Evolutionary conservation across 92 coral and sea anemone species (phyloP).

Genomic region (Montipora capitata): DNA sequence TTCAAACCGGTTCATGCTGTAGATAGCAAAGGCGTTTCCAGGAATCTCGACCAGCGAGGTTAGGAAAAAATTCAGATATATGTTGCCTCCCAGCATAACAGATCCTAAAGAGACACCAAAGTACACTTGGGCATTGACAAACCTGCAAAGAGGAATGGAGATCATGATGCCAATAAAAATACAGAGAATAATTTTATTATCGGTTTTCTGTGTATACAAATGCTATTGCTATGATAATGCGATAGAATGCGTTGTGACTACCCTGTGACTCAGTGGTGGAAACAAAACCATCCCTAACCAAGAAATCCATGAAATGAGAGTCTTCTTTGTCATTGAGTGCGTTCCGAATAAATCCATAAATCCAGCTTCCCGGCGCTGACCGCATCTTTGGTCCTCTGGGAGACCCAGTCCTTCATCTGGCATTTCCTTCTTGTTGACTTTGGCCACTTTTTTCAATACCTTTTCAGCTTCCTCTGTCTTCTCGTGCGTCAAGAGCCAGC

Average conservation of each 20-base stretch:
- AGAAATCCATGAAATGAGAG: conserved; percentile 92
- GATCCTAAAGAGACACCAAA: conserved; percentile 97
- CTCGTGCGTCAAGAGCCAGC: conserved; percentile 91
- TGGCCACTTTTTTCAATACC: conserved; percentile 81
- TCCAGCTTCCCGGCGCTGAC: conserved; percentile 59
- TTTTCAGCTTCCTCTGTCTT: conserved; percentile 75
- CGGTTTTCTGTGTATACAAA: too few relatives aligned
- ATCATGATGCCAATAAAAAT: too few relatives aligned
- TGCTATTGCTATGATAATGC: too few relatives aligned
- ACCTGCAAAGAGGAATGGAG: conserved; percentile 66
- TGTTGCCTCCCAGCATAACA: conserved; percentile 94
- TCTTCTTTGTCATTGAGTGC: conserved; percentile 86
- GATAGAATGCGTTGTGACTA: neutral
- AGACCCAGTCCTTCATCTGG: conserved; percentile 83
- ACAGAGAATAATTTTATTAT: too few relatives aligned
- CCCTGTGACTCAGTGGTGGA: neutral
- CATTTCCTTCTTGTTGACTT: conserved; percentile 84
- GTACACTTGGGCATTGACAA: conserved; percentile 96
- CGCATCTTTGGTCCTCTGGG: conserved; percentile 73
- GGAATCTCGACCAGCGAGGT: conserved; percentile 94
- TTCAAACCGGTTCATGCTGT: conserved; percentile 90
- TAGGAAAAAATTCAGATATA: conserved; percentile 94
- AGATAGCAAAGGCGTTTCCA: conserved; percentile 92
- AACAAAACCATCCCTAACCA: conserved; percentile 70
- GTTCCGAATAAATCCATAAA: conserved; percentile 89